Evolutionary conservation across 2,888 invertebrate species (phyloP).

Genomic region (Proisotoma minuta): DNA sequence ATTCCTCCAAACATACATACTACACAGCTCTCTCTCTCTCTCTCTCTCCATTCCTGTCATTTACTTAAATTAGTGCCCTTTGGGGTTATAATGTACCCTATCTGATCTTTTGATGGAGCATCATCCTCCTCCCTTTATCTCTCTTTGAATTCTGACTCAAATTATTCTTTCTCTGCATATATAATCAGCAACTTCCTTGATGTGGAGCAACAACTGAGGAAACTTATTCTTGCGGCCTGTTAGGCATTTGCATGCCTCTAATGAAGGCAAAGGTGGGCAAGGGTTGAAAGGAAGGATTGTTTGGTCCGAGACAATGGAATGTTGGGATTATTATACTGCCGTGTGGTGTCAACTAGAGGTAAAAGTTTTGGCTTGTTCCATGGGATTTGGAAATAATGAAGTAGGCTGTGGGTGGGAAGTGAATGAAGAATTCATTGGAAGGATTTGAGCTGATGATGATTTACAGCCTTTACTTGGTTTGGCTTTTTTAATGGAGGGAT

Average conservation of each 20-base stretch:
- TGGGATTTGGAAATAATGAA: slow-evolving; percentile 20
- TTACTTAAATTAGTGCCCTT: slow-evolving; percentile 4
- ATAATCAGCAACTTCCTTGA: neutral
- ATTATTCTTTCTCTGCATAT: neutral
- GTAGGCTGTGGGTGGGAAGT: slow-evolving; percentile 15
- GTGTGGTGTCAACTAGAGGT: too few relatives aligned
- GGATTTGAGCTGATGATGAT: slow-evolving; percentile 41
- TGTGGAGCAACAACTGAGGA: too few relatives aligned
- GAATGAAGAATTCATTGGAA: slow-evolving; percentile 42
- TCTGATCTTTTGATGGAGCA: slow-evolving; percentile 9
- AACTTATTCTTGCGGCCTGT: too few relatives aligned
- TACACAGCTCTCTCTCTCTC: neutral
- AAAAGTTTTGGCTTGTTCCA: too few relatives aligned
- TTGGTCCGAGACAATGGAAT: too few relatives aligned
- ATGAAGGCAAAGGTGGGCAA: too few relatives aligned
- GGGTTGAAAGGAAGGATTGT: too few relatives aligned
- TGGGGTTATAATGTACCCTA: neutral
- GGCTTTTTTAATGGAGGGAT: slow-evolving; percentile 35
- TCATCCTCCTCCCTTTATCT: slow-evolving; percentile 2
- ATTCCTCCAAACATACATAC: neutral
- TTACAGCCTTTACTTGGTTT: slow-evolving; percentile 34
- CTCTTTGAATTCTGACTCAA: neutral
- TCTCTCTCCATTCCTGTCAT: neutral
- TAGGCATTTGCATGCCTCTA: too few relatives aligned
- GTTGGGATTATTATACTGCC: too few relatives aligned